Evolutionary conservation across 1,140 invertebrate species (phyloP).

Genomic region (Diabrotica undecimpunctata): DNA sequence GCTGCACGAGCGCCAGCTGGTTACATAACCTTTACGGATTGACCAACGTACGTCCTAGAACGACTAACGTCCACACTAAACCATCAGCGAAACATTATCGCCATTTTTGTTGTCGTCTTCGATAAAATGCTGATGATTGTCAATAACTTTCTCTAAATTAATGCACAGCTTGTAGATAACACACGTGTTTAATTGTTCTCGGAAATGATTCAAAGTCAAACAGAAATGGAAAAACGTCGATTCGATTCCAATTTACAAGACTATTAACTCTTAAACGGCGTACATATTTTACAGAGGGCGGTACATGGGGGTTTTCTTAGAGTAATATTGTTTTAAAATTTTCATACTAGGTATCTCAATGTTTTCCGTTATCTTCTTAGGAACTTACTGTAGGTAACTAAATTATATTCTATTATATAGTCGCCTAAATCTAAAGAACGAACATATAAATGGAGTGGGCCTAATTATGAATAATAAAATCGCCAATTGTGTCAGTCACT

Average conservation of each 20-base stretch:
- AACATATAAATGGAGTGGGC: too few relatives aligned
- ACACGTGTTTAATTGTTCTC: conserved; percentile 23
- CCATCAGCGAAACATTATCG: conserved; percentile 9
- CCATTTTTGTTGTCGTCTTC: background rate
- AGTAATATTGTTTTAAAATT: too few relatives aligned
- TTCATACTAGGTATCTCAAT: too few relatives aligned
- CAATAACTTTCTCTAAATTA: conserved; percentile 18
- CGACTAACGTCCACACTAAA: background rate
- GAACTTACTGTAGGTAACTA: too few relatives aligned
- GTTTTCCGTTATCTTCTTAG: too few relatives aligned
- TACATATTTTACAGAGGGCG: conserved; percentile 1
- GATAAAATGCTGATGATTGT: conserved; percentile 7
- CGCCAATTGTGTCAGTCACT: too few relatives aligned
- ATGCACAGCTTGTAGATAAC: conserved; percentile 18
- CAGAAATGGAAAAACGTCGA: conserved; percentile 22
- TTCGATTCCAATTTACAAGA: conserved; percentile 22
- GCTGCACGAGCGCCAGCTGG: background rate
- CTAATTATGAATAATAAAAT: too few relatives aligned
- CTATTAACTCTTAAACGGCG: conserved; percentile 16
- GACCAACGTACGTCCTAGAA: background rate
- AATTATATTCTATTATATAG: too few relatives aligned
- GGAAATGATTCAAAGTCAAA: conserved; percentile 18
- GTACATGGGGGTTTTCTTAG: too few relatives aligned
- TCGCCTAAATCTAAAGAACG: too few relatives aligned
- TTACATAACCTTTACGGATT: background rate